Evolutionary conservation across 2,888 invertebrate species (phyloP), one percentile per base, ranked within the genome.

Genomic region (Sminthurinus aureus): DNA sequence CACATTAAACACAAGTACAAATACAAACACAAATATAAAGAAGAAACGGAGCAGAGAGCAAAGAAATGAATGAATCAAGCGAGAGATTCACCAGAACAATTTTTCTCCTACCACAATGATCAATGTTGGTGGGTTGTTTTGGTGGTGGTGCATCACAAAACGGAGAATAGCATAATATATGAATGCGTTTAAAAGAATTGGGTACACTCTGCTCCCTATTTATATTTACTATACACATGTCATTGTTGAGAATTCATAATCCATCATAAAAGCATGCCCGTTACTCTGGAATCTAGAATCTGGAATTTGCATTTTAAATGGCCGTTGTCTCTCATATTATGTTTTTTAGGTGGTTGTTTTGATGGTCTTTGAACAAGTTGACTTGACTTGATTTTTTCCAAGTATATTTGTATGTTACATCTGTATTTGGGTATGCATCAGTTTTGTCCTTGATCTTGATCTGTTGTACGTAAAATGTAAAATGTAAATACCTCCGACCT

Each of bases 81-180:
- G 78, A 78, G 51, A 64, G 50, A 78, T 50, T 11, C 24, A 58
- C 58, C 58, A 58, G 38, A 38, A 58, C 22, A 71, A 22, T 71
- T 71, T 71, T 24, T 67, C n/a, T n/a, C 71, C 26, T 69, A 71
- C 71, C 71, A 71, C 71, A 71, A 24, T 71, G 71, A 71, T 71
- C 71, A 24, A 71, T 71, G 69, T 69, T 4, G 69, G 69, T n/a
- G 3, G 38, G 3, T 38, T 38, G 38, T 38, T n/a, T n/a, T n/a
- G n/a, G n/a, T n/a, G n/a, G n/a, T 38, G 38, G 6, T 38, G 69
- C 69, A 69, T 22, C 71, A 71, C 38, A 38, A 38, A 1, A 1
- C 6, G 6, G 3, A 38, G 6, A 38, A 38, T 38, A 38, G n/a
- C n/a, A n/a, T n/a, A n/a, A n/a, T n/a, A n/a, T n/a, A n/a, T n/a